These are phyloP conservation scores for Semotilus atromaculatus DNA, from an alignment of 2,797 vertebrate species.

Conservation along the genomic window DNA sequence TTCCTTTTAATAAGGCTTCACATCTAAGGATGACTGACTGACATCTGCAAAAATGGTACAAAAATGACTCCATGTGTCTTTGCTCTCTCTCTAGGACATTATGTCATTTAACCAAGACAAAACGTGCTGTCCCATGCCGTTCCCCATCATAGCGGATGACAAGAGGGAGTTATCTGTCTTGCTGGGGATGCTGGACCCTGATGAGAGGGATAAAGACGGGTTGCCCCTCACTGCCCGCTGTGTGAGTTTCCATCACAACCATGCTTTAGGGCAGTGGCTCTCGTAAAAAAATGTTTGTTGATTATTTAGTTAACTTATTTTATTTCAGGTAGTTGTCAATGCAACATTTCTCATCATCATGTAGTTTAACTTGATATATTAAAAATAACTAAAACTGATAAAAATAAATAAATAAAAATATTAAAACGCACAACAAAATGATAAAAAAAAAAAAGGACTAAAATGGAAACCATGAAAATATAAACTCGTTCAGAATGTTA, in stretches of 20 bases:
- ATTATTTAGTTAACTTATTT: neutral
- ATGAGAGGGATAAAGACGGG: slow-evolving; percentile 88
- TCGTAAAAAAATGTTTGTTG: too few species aligned
- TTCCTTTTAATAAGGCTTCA: neutral
- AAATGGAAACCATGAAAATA: too few species aligned
- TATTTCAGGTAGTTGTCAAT: neutral
- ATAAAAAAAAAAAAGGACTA: too few species aligned
- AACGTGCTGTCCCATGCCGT: slow-evolving; percentile 80
- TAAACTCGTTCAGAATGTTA: too few species aligned
- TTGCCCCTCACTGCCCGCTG: slow-evolving; percentile 93
- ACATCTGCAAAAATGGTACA: neutral
- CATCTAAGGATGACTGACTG: neutral
- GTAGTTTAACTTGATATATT: too few species aligned
- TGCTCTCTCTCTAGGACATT: slow-evolving; percentile 82
- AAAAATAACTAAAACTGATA: too few species aligned
- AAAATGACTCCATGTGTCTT: neutral
- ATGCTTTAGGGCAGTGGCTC: neutral
- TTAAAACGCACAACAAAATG: too few species aligned
- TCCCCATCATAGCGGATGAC: slow-evolving; percentile 94
- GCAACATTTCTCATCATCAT: too few species aligned
- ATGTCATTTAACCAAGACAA: slow-evolving; percentile 77
- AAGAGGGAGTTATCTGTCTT: slow-evolving; percentile 85
- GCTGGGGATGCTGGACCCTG: slow-evolving; percentile 96
- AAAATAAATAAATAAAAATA: too few species aligned
- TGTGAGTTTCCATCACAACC: slow-evolving; percentile 76